These are phyloP conservation scores for Tretioscincus oriximinensis DNA, from an alignment of 2,113 vertebrate genomes.

Conservation along the genomic window DNA sequence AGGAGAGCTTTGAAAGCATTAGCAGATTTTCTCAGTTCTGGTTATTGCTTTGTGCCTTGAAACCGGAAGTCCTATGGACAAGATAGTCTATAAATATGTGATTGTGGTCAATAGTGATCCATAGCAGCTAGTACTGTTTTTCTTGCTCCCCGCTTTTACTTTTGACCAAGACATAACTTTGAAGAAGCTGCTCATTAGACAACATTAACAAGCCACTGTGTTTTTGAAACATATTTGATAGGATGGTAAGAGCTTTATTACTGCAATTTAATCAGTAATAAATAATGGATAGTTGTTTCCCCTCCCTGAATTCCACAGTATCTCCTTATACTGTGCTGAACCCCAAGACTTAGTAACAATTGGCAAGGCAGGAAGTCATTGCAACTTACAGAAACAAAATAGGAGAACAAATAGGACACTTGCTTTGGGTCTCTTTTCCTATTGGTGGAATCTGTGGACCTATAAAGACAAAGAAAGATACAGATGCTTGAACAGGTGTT, in stretches of 20 bases:
- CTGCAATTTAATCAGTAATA: conserved; percentile 28
- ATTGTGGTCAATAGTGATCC: background rate
- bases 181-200: background rate
- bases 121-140: background rate
- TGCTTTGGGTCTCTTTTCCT: too few species aligned
- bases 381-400: too few species aligned
- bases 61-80: background rate
- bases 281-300: conserved; percentile 18
- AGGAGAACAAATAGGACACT: too few species aligned
- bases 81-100: background rate
- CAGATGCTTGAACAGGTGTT: too few species aligned
- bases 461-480: too few species aligned
- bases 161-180: background rate
- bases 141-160: background rate
- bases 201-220: background rate
- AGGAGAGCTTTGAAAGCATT: background rate
- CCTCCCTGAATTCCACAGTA: background rate
- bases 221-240: background rate
- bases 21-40: background rate
- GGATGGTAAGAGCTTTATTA: conserved; percentile 1
- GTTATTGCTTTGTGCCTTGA: background rate
- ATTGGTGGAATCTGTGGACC: too few species aligned
- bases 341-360: too few species aligned
- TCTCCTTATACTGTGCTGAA: too few species aligned
- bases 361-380: too few species aligned